A percentile compares a stretch with the other conserved stretches of the same genome.
Conservation (phyloP, 1,140 invertebrate species). For the Cephus cinctus region DNA sequence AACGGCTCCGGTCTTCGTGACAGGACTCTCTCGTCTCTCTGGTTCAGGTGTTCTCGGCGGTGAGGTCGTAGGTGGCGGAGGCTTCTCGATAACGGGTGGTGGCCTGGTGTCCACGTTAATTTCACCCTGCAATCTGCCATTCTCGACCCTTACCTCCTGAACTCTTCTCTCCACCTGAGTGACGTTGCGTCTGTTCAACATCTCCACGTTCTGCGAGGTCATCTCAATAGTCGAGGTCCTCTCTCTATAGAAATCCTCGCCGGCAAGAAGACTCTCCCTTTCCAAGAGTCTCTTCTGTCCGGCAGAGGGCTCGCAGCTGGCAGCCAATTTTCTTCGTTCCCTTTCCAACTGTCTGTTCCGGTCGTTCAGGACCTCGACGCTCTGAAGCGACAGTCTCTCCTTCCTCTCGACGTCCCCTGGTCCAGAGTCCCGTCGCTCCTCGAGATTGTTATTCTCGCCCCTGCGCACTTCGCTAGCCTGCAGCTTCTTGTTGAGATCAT, state of each 20-base stretch:
- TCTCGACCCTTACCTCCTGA: slow-evolving; percentile 17
- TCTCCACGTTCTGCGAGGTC: slow-evolving; percentile 52
- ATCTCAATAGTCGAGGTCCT: slow-evolving; percentile 49
- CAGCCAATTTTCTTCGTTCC: slow-evolving; percentile 42
- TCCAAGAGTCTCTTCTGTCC: slow-evolving; percentile 15
- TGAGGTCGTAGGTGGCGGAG: slow-evolving; percentile 28
- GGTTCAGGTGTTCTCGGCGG: slow-evolving; percentile 32
- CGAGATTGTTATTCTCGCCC: slow-evolving; percentile 35
- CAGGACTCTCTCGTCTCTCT: slow-evolving; percentile 11
- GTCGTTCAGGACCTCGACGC: slow-evolving; percentile 46
- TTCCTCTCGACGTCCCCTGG: slow-evolving; percentile 28
- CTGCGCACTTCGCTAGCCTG: slow-evolving; percentile 36
- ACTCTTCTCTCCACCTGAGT: slow-evolving; percentile 27
- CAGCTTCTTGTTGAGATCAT: slow-evolving; percentile 47
- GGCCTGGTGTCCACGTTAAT: slow-evolving; percentile 14
- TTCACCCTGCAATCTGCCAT: slow-evolving; percentile 17
- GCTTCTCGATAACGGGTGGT: slow-evolving; percentile 18
- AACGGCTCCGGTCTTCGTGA: slow-evolving; percentile 24
- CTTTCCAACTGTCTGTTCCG: slow-evolving; percentile 45
- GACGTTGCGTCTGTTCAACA: slow-evolving; percentile 47
- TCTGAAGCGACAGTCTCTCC: slow-evolving; percentile 48
- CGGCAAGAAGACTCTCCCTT: slow-evolving; percentile 21
- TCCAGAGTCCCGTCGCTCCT: slow-evolving; percentile 35
- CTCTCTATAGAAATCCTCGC: slow-evolving; percentile 45
- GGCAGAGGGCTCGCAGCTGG: slow-evolving; percentile 39